Conservation (phyloP, 2,113 vertebrate species). For the Meles meles region DNA sequence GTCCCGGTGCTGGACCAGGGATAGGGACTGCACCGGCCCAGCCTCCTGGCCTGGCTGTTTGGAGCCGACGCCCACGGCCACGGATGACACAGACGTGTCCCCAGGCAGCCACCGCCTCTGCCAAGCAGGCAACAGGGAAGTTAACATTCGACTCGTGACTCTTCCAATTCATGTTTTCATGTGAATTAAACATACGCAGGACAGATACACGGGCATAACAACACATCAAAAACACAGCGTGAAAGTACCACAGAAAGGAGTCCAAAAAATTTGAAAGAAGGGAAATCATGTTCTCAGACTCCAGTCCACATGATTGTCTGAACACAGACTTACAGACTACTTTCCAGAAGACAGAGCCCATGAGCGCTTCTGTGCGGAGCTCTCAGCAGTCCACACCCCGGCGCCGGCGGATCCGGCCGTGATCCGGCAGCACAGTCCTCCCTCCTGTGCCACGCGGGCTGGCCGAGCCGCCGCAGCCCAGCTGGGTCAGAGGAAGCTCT, state of each 20-base stretch:
- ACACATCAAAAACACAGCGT: conserved; percentile 17
- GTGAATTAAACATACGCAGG: conserved; percentile 27
- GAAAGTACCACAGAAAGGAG: not conserved
- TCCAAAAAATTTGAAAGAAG: not conserved
- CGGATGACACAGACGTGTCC: not conserved
- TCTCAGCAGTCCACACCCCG: not conserved
- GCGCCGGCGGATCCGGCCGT: not conserved
- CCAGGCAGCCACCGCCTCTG: not conserved
- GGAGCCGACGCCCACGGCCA: fast-evolving
- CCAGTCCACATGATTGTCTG: not conserved
- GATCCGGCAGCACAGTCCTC: not conserved
- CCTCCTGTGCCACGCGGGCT: not conserved
- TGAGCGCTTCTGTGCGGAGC: not conserved
- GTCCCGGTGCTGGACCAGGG: too few species aligned
- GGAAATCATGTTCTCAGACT: conserved; percentile 1
- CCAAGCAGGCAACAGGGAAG: not conserved
- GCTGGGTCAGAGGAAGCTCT: not conserved
- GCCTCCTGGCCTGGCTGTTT: not conserved
- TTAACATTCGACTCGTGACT: not conserved
- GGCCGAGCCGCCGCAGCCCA: not conserved
- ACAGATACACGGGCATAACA: not conserved
- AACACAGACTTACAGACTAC: not conserved
- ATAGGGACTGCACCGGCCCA: too few species aligned
- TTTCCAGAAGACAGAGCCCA: not conserved
- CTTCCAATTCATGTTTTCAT: not conserved